Evolutionary conservation across 2,113 vertebrate genomes (phyloP).

Genomic region (Xenus cinereus): DNA sequence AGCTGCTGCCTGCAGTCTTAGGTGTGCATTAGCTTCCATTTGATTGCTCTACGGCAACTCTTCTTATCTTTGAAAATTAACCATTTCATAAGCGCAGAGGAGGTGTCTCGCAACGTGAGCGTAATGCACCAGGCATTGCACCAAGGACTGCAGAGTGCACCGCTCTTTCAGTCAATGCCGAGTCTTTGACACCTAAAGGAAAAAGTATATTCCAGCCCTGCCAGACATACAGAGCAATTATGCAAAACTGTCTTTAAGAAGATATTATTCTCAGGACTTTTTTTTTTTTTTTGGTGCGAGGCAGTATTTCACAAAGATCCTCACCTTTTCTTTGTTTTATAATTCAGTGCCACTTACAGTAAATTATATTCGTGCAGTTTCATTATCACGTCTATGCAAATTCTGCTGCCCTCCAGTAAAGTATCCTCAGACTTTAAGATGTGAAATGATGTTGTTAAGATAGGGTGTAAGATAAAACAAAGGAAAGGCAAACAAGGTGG

Average conservation of each 20-base stretch:
- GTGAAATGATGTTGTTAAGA: not conserved
- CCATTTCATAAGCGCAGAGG: slow-evolving; percentile 33
- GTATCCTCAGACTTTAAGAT: not conserved
- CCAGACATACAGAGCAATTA: slow-evolving; percentile 22
- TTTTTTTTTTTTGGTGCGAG: not conserved
- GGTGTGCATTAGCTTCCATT: slow-evolving; percentile 39
- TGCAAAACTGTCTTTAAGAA: slow-evolving; percentile 20
- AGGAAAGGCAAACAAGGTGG: slow-evolving; percentile 30
- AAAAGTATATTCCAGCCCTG: slow-evolving; percentile 29
- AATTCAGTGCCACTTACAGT: not conserved
- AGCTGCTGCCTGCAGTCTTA: slow-evolving; percentile 22
- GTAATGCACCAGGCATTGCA: slow-evolving; percentile 67
- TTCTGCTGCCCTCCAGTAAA: slow-evolving; percentile 5
- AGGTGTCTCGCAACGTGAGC: not conserved
- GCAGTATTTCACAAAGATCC: slow-evolving; percentile 4
- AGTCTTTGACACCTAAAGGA: slow-evolving; percentile 30
- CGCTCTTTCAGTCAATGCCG: slow-evolving; percentile 2
- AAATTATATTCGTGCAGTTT: slow-evolving; percentile 16
- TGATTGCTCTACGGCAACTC: slow-evolving; percentile 53
- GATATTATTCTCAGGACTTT: not conserved
- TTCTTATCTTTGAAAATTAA: slow-evolving; percentile 61
- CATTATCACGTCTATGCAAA: not conserved
- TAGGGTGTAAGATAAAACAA: not conserved
- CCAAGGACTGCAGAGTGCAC: slow-evolving; percentile 58
- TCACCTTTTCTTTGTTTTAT: slow-evolving; percentile 14